Conservation (phyloP, 1,140 invertebrate genomes). For the Papilio polytes region DNA sequence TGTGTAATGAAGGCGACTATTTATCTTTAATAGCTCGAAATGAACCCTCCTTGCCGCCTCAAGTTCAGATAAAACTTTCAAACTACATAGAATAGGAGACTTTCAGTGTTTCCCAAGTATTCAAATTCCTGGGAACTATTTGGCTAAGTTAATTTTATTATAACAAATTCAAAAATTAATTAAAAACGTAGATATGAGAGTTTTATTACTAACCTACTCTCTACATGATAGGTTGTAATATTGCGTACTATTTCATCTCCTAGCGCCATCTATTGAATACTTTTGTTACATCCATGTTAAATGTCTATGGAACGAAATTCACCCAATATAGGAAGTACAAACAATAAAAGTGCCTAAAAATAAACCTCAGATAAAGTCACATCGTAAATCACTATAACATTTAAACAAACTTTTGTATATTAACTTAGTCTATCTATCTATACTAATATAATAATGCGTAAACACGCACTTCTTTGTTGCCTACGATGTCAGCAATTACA, state of each 20-base stretch:
- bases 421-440: no score
- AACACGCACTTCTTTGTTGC: no score
- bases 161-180: no score
- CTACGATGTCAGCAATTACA: no score
- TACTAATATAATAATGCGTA: no score
- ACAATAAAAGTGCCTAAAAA: not conserved
- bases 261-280: no score
- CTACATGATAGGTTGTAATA: no score
- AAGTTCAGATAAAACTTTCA: conserved; percentile 2
- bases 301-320: not conserved
- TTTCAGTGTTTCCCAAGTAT: not conserved
- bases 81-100: not conserved
- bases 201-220: no score
- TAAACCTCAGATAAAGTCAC: not conserved
- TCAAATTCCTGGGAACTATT: no score
- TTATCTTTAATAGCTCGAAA: conserved; percentile 1
- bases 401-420: not conserved
- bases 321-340: not conserved
- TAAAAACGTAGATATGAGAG: no score
- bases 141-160: no score
- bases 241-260: no score
- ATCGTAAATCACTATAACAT: not conserved
- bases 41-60: not conserved
- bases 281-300: not conserved
- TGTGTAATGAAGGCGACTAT: conserved; percentile 8